These are phyloP conservation scores for Caranx melampygus DNA, from an alignment of 2,113 vertebrate genomes.

Conservation along the genomic window DNA sequence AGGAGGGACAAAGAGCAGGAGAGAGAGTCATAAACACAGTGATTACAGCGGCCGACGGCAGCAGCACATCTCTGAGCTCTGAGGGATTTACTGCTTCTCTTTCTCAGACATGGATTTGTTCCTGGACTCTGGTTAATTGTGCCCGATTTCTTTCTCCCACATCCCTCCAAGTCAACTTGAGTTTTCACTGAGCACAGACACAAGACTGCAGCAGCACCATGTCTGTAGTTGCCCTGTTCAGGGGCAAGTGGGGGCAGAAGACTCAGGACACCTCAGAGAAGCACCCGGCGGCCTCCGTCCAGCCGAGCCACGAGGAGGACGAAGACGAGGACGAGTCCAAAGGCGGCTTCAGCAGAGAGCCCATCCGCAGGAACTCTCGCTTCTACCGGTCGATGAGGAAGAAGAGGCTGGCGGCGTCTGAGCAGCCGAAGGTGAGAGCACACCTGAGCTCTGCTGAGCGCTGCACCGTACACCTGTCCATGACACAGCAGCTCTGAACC, in stretches of 20 bases:
- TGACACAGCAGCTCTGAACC: neutral
- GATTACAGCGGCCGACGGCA: slow-evolving; percentile 65
- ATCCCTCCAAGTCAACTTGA: slow-evolving; percentile 3
- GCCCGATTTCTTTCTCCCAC: slow-evolving; percentile 10
- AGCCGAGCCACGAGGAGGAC: slow-evolving; percentile 47
- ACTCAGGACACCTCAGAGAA: slow-evolving; percentile 59
- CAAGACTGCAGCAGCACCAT: slow-evolving; percentile 36
- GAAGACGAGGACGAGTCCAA: slow-evolving; percentile 75
- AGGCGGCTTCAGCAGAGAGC: slow-evolving; percentile 49
- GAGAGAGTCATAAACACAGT: slow-evolving; percentile 67
- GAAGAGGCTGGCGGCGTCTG: slow-evolving; percentile 64
- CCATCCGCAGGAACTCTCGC: slow-evolving; percentile 80
- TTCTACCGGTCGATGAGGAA: slow-evolving; percentile 84
- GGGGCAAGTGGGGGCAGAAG: slow-evolving; percentile 78
- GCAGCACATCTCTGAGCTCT: too few relatives aligned
- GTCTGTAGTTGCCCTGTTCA: slow-evolving; percentile 79
- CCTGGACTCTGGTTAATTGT: slow-evolving; percentile 67
- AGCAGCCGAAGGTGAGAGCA: slow-evolving; percentile 70
- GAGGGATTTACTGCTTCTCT: neutral
- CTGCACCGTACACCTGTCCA: neutral
- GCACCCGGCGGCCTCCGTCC: slow-evolving; percentile 4
- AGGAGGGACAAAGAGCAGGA: slow-evolving; percentile 68
- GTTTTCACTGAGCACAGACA: neutral
- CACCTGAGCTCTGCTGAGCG: neutral
- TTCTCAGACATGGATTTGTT: slow-evolving; percentile 69